Evolutionary conservation across 2,888 invertebrate genomes (phyloP).

Genomic region (Priocnemis perturbator): DNA sequence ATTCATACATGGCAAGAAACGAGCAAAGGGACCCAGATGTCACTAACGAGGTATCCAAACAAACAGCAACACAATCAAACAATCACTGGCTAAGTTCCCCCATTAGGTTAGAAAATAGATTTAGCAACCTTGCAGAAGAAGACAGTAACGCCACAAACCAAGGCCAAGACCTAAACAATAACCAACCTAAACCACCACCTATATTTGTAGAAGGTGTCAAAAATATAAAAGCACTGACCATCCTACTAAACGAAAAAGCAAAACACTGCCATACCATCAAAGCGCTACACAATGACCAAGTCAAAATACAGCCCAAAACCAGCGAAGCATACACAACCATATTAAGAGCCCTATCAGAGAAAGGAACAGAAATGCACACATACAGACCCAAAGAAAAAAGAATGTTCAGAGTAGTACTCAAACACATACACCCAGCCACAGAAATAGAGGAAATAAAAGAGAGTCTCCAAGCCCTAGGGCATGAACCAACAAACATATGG

Average conservation of each 20-base stretch:
- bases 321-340: conserved; percentile 31
- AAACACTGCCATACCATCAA: conserved; percentile 14
- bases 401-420: conserved; percentile 38
- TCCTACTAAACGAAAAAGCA: conserved; percentile 14
- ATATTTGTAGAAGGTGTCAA: conserved; percentile 27
- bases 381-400: conserved; percentile 41
- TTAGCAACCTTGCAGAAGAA: too few species aligned
- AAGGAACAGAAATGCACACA: conserved; percentile 34
- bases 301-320: conserved; percentile 22
- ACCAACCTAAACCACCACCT: conserved; percentile 28
- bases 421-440: conserved; percentile 35
- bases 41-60: too few species aligned
- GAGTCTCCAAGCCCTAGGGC: conserved; percentile 28
- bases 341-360: conserved; percentile 27
- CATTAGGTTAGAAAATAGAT: too few species aligned
- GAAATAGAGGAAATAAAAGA: conserved; percentile 33
- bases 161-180: too few species aligned
- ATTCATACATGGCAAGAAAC: too few species aligned
- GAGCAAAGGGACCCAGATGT: too few species aligned
- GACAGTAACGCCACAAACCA: neutral
- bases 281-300: conserved; percentile 11
- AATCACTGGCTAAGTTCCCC: too few species aligned
- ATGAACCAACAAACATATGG: conserved; percentile 37
- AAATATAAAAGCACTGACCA: conserved; percentile 18
- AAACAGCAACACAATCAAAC: too few species aligned